These are phyloP conservation scores for Neoaliturus tenellus DNA, from an alignment of 2,888 invertebrate species.

Conservation along the genomic window DNA sequence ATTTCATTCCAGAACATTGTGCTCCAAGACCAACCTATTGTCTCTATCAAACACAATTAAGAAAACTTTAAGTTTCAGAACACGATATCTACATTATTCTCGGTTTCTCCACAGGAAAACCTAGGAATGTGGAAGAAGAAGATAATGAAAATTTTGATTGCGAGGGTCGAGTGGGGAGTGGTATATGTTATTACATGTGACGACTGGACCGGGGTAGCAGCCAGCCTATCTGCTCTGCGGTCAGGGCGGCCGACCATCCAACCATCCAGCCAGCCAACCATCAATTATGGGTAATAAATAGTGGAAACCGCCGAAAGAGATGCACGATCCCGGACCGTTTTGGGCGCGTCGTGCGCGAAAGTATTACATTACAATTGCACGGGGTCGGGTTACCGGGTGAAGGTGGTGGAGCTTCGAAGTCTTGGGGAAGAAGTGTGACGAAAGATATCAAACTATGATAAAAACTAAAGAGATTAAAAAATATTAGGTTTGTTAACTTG, in stretches of 20 bases:
- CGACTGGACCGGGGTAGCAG: neutral
- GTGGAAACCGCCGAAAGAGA: constrained; percentile 43
- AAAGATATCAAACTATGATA: too few species aligned
- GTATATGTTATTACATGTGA: constrained; percentile 7
- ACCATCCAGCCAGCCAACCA: neutral
- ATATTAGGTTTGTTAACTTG: too few species aligned
- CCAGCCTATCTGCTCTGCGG: neutral
- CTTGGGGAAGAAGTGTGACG: too few species aligned
- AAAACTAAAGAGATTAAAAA: too few species aligned
- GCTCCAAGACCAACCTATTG: too few species aligned
- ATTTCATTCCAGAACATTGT: too few species aligned
- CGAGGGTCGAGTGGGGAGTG: neutral
- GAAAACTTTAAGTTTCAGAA: too few species aligned
- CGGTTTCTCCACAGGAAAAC: too few species aligned
- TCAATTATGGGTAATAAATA: constrained; percentile 38
- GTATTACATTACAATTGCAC: constrained; percentile 22
- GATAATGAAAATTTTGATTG: constrained; percentile 24
- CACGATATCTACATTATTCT: too few species aligned
- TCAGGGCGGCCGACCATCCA: neutral
- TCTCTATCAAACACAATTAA: too few species aligned
- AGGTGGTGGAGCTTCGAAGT: too few species aligned
- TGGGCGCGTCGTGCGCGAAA: constrained; percentile 8
- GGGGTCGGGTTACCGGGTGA: neutral
- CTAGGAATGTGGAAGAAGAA: neutral
- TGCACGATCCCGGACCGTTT: constrained; percentile 21